These are phyloP conservation scores for Lepidonotus clava DNA, from an alignment of 2,888 invertebrate species.

Conservation along the genomic window DNA sequence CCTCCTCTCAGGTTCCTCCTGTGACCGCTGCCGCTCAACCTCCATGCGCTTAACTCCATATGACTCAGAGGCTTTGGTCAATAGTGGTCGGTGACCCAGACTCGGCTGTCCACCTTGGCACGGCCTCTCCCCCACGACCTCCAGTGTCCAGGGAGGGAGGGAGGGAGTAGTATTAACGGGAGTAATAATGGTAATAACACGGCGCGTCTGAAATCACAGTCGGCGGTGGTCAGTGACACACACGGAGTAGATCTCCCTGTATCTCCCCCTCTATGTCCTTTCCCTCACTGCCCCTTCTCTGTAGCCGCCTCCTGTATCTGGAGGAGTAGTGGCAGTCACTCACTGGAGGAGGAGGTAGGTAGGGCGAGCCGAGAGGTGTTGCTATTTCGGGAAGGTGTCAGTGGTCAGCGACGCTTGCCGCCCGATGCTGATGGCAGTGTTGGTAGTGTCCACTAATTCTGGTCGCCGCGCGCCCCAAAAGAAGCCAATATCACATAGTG, in stretches of 20 bases:
- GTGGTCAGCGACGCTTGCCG: not conserved
- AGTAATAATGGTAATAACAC: not conserved
- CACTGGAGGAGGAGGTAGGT: not conserved
- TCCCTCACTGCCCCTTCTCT: not conserved
- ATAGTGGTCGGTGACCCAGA: slow-evolving; percentile 29
- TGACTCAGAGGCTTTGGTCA: slow-evolving; percentile 32
- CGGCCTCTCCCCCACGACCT: not conserved
- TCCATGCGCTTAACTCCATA: slow-evolving; percentile 37
- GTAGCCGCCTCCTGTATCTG: not conserved
- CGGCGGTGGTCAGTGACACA: not conserved
- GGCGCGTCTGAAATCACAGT: slow-evolving; percentile 29
- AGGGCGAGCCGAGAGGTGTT: not conserved
- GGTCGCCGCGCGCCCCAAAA: not conserved
- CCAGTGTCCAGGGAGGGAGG: not conserved
- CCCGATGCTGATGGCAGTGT: not conserved
- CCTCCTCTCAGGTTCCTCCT: not conserved
- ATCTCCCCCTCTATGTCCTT: not conserved
- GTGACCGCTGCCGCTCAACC: not conserved
- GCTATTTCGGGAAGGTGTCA: not conserved
- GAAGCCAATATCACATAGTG: slow-evolving; percentile 31
- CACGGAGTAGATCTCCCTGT: not conserved
- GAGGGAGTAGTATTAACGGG: not conserved
- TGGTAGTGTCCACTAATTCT: slow-evolving; percentile 38
- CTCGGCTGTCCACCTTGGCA: not conserved
- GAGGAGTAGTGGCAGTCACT: too few relatives aligned